A percentile compares a stretch with the other conserved stretches of the same genome.
Evolutionary conservation across 2,888 invertebrate genomes (phyloP).

Genomic region (Lepas anatifera): DNA sequence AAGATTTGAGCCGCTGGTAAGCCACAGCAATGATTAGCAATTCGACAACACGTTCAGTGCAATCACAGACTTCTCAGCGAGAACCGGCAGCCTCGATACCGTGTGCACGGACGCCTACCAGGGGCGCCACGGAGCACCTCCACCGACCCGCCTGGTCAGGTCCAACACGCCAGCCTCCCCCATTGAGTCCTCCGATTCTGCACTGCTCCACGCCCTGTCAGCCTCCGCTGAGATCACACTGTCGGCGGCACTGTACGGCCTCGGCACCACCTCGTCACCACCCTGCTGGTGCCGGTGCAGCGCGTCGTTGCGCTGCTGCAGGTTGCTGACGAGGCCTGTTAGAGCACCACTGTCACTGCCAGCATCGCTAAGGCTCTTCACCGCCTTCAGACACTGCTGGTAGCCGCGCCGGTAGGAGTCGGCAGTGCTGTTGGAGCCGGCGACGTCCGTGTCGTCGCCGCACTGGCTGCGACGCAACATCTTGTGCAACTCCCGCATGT

Average conservation of each 20-base stretch:
- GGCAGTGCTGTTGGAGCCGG: neutral
- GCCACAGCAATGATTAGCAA: too few relatives aligned
- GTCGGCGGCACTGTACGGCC: neutral
- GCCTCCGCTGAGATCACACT: neutral
- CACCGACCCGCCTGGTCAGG: too few relatives aligned
- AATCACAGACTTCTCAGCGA: too few relatives aligned
- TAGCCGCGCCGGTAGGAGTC: neutral
- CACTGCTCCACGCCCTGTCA: neutral
- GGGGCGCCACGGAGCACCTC: too few relatives aligned
- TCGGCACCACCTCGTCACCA: neutral
- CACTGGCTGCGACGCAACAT: neutral
- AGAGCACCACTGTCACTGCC: neutral
- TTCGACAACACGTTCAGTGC: too few relatives aligned
- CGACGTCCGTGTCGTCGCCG: too few relatives aligned
- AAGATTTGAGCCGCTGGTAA: too few relatives aligned
- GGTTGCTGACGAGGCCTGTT: neutral
- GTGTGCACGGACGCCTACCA: too few relatives aligned
- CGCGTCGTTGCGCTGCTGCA: neutral
- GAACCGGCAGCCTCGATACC: too few relatives aligned
- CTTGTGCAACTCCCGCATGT: neutral
- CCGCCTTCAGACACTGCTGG: conserved; percentile 2
- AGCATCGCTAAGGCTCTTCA: neutral
- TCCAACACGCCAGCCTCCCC: too few relatives aligned
- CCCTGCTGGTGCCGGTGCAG: too few relatives aligned
- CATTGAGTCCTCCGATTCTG: too few relatives aligned